Percentiles rank a stretch among this genome's conserved stretches.
These are phyloP conservation scores for Aegithalos caudatus DNA, from an alignment of 2,113 vertebrate genomes.

Conservation along the genomic window DNA sequence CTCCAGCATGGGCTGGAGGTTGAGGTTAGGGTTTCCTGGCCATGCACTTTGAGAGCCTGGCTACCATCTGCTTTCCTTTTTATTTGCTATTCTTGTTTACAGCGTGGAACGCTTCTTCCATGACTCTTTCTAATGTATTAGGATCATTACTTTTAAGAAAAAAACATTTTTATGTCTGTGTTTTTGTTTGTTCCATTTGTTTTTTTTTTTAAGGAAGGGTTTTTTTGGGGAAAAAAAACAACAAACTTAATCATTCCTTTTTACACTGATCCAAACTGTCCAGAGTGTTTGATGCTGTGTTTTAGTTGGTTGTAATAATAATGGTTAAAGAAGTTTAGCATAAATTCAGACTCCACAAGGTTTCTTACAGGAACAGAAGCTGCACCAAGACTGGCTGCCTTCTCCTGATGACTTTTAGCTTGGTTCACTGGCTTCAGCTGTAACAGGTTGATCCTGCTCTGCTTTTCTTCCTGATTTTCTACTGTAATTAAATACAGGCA, in stretches of 20 bases:
- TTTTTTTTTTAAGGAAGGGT: not conserved
- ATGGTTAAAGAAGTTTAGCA: conserved; percentile 5
- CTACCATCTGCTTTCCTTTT: conserved; percentile 11
- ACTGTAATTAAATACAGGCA: not conserved
- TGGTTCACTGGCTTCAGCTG: not conserved
- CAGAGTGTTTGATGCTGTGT: conserved; percentile 5
- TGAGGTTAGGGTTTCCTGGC: not conserved
- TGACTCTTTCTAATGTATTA: conserved; percentile 35
- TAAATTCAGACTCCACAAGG: not conserved
- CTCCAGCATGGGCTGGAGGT: rapidly evolving
- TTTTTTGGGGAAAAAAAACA: not conserved
- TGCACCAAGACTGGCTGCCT: not conserved
- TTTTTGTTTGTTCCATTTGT: not conserved
- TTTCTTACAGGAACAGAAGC: not conserved
- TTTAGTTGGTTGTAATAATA: conserved; percentile 12
- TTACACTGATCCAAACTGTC: not conserved
- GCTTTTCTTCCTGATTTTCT: not conserved
- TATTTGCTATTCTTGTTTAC: conserved; percentile 50
- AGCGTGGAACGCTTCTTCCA: conserved; percentile 18
- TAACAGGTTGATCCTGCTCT: rapidly evolving
- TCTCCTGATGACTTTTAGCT: not conserved
- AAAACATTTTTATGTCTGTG: not conserved
- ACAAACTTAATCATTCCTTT: not conserved
- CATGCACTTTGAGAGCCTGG: not conserved
- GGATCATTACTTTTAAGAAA: conserved; percentile 26